These are phyloP conservation scores for Dioctria linearis DNA, from an alignment of 2,888 invertebrate genomes.

Conservation along the genomic window DNA sequence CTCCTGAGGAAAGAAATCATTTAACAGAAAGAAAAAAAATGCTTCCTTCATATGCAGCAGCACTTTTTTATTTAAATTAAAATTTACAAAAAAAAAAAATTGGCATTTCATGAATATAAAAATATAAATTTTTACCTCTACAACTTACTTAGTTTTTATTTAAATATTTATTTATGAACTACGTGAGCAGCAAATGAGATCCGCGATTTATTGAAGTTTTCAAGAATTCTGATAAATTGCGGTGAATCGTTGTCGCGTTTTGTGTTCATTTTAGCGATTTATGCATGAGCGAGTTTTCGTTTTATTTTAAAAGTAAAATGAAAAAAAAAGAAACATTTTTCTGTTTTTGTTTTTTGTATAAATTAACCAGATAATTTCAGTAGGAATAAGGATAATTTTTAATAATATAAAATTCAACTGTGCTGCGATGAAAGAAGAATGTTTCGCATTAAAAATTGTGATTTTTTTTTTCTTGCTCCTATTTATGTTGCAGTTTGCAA, in stretches of 20 bases:
- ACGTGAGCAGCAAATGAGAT: slow-evolving; percentile 14
- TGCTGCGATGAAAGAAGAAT: no score
- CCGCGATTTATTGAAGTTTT: slow-evolving; percentile 32
- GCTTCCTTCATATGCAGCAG: slow-evolving; percentile 41
- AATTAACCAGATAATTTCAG: neutral
- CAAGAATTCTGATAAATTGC: slow-evolving; percentile 18
- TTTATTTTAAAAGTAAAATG: neutral
- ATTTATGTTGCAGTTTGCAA: slow-evolving; percentile 82
- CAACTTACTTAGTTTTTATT: neutral
- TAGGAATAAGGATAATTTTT: slow-evolving; percentile 9
- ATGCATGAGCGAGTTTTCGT: slow-evolving; percentile 31
- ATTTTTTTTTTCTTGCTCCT: slow-evolving; percentile 16
- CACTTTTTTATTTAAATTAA: slow-evolving; percentile 5
- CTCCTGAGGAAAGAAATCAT: slow-evolving; percentile 22
- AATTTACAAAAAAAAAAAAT: slow-evolving; percentile 8
- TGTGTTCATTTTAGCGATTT: slow-evolving; percentile 18
- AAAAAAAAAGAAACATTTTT: neutral
- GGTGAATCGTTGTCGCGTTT: slow-evolving; percentile 3
- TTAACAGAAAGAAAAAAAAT: slow-evolving; percentile 23
- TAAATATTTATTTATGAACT: slow-evolving; percentile 45
- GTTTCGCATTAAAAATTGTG: no score
- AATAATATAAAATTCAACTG: slow-evolving; percentile 1
- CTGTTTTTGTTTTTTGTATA: neutral
- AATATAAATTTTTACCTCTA: no score
- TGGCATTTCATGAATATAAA: slow-evolving; percentile 46